These are phyloP conservation scores for Nyleta sp. DNA, from an alignment of 2,888 invertebrate species.

Conservation along the genomic window DNA sequence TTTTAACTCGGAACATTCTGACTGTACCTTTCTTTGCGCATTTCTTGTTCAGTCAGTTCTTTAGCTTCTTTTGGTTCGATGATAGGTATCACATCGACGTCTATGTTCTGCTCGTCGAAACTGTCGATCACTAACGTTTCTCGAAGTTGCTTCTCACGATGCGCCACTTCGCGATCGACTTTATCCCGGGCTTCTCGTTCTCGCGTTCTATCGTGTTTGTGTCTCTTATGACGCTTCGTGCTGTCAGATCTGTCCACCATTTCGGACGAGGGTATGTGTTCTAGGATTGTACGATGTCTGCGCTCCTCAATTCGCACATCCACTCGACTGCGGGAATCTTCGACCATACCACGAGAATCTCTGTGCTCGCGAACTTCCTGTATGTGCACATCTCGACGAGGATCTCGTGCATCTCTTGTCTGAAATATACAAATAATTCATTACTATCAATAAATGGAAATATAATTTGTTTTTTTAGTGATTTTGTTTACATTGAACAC, in stretches of 20 bases:
- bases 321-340: slow-evolving; percentile 73
- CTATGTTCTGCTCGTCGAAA: slow-evolving; percentile 78
- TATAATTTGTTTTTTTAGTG: background rate
- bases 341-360: slow-evolving; percentile 71
- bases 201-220: slow-evolving; percentile 84
- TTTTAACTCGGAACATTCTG: background rate
- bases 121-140: slow-evolving; percentile 78
- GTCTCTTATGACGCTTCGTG: slow-evolving; percentile 79
- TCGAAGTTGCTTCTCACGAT: slow-evolving; percentile 76
- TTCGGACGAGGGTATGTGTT: slow-evolving; percentile 75
- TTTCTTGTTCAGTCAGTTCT: slow-evolving; percentile 81
- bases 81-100: slow-evolving; percentile 71
- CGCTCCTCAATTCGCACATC: slow-evolving; percentile 75
- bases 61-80: slow-evolving; percentile 76
- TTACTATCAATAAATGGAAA: background rate
- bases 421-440: slow-evolving; percentile 13
- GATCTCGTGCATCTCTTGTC: slow-evolving; percentile 69
- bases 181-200: slow-evolving; percentile 83
- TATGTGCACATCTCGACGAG: slow-evolving; percentile 76
- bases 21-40: slow-evolving; percentile 84
- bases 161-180: slow-evolving; percentile 75
- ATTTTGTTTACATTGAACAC: no score
- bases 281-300: slow-evolving; percentile 72
- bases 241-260: slow-evolving; percentile 72
- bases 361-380: slow-evolving; percentile 78